These are phyloP conservation scores for Lepilemur ruficaudatus DNA, from an alignment of 2,797 vertebrate genomes.

Conservation along the genomic window DNA sequence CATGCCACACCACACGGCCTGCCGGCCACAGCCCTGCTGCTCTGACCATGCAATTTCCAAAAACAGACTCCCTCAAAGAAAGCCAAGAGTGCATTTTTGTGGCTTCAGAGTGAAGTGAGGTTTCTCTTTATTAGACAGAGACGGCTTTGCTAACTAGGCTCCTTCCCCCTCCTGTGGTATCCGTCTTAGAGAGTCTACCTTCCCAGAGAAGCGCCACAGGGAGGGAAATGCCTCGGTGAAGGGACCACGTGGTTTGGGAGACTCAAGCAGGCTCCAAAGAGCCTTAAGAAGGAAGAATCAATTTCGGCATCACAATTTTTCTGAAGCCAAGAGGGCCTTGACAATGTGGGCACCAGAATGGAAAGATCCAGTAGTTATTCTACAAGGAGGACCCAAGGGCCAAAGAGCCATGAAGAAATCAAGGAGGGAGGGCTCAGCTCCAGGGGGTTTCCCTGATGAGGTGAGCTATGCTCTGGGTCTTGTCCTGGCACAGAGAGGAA, in stretches of 20 bases:
- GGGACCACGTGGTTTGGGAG: neutral
- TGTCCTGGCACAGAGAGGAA: neutral
- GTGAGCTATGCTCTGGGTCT: neutral
- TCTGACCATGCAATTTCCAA: conserved; percentile 54
- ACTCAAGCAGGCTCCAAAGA: neutral
- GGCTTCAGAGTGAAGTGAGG: conserved; percentile 41
- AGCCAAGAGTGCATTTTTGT: conserved; percentile 61
- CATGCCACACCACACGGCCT: neutral
- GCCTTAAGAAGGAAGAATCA: neutral
- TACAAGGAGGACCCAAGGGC: neutral
- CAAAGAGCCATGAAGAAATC: neutral
- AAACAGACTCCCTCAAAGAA: conserved; percentile 35
- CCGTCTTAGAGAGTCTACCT: neutral
- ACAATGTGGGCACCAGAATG: neutral
- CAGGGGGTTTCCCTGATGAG: neutral
- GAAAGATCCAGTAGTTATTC: neutral
- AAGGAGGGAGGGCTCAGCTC: neutral
- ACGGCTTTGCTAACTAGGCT: neutral
- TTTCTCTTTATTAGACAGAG: conserved; percentile 58
- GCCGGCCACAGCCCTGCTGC: neutral
- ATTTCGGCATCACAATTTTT: neutral
- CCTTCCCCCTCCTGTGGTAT: neutral
- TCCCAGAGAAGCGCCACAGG: neutral
- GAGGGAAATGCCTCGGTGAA: neutral
- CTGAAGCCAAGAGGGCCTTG: neutral